phyloP scores from a whole-genome alignment of 2,797 vertebrate genomes.

The Bryconaethiops microstoma region DNA sequence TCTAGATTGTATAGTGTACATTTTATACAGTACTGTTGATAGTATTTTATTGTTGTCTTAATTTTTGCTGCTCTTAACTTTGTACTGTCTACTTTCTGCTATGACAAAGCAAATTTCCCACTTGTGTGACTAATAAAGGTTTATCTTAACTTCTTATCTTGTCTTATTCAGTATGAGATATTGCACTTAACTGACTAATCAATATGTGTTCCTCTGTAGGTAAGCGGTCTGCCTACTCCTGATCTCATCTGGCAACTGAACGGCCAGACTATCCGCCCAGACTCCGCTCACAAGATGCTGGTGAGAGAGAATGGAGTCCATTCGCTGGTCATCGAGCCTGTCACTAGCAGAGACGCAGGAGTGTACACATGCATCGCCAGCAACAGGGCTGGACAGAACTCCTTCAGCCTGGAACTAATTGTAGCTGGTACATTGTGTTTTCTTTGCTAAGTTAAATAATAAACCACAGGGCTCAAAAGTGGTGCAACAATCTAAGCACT shows the following conservation, averaged over 20 bases:
- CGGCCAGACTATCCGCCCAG: conserved; percentile 89
- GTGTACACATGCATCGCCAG: conserved; percentile 95
- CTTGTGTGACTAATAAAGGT: too few species aligned
- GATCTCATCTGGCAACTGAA: conserved; percentile 96
- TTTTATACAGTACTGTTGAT: too few species aligned
- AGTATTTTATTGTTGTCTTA: too few species aligned
- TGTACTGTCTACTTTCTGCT: too few species aligned
- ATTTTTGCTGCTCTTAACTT: too few species aligned
- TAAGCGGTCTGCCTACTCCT: conserved; percentile 94
- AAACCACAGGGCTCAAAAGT: too few species aligned
- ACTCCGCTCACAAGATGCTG: conserved; percentile 94
- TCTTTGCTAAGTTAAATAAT: background rate
- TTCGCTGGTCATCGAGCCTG: conserved; percentile 96
- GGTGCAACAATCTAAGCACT: too few species aligned
- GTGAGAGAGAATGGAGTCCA: conserved; percentile 97
- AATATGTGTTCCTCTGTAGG: conserved; percentile 70
- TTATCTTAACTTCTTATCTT: too few species aligned
- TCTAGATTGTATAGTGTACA: too few species aligned
- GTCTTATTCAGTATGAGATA: background rate
- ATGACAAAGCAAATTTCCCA: too few species aligned
- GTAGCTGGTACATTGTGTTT: conserved; percentile 84
- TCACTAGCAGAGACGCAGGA: conserved; percentile 90
- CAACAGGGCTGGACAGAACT: conserved; percentile 95
- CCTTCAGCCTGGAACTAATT: conserved; percentile 95
- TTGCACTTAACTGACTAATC: background rate